phyloP scores from a whole-genome alignment of 2,113 vertebrate genomes.

The Hymenochirus boettgeri region DNA sequence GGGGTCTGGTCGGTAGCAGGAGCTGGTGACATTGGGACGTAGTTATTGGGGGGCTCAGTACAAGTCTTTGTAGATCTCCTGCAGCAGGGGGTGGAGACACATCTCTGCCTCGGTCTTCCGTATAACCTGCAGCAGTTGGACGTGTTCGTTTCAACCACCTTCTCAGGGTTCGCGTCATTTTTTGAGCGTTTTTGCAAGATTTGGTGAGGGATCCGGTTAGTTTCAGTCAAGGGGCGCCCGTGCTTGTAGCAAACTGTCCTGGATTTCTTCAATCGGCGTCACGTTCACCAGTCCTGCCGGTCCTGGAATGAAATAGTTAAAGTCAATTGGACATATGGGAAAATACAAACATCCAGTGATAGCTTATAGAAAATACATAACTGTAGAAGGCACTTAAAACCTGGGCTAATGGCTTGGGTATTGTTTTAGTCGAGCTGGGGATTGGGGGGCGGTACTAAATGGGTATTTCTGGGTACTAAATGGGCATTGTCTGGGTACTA shows the following conservation, averaged over 20 bases:
- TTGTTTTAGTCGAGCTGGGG: no score
- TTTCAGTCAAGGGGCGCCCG: constrained; percentile 94
- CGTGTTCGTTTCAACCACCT: constrained; percentile 94
- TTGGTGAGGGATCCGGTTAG: constrained; percentile 89
- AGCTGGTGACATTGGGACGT: no score
- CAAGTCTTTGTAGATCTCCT: constrained; percentile 97
- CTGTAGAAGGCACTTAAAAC: no score
- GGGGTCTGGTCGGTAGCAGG: no score
- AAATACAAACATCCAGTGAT: no score
- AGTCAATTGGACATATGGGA: no score
- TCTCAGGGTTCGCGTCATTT: constrained; percentile 98
- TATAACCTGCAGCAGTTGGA: constrained; percentile 87
- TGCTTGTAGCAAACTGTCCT: constrained; percentile 90
- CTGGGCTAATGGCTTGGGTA: no score
- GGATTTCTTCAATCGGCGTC: constrained; percentile 93
- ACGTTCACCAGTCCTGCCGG: constrained; percentile 92
- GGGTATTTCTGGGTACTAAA: no score
- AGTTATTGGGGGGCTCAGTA: constrained; percentile 59
- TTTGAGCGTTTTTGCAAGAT: constrained; percentile 97
- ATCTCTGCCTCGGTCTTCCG: constrained; percentile 93
- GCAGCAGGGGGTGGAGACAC: constrained; percentile 89
- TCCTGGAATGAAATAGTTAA: constrained; percentile 72
- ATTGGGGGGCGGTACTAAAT: no score
- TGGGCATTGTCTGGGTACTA: no score
- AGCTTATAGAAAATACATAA: no score